phyloP scores from a whole-genome alignment of 2,797 vertebrate species.

The Bradypodion pumilum region DNA sequence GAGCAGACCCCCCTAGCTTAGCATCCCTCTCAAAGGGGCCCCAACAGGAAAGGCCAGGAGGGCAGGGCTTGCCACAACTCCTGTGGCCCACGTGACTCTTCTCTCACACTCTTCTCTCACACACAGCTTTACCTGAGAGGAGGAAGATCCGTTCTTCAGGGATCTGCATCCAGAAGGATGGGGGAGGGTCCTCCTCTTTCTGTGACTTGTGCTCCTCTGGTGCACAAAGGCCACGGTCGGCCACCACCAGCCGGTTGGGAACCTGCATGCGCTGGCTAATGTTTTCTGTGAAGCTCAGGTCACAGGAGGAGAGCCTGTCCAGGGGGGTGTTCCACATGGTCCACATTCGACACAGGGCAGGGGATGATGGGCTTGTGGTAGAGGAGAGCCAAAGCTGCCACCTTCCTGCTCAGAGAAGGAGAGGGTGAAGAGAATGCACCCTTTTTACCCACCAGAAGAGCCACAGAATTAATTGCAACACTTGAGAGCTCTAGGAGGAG shows the following conservation, averaged over 20 bases:
- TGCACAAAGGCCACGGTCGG: slow-evolving; percentile 33
- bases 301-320: slow-evolving; percentile 33
- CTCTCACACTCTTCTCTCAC: not conserved
- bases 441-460: too few species aligned
- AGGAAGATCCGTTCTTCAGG: slow-evolving; percentile 79
- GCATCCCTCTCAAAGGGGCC: too few species aligned
- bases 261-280: slow-evolving; percentile 79
- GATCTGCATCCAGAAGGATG: slow-evolving; percentile 76
- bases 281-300: slow-evolving; percentile 73
- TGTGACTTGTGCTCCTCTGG: not conserved
- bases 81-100: not conserved
- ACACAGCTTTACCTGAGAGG: slow-evolving; percentile 74
- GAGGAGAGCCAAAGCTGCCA: too few species aligned
- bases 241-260: slow-evolving; percentile 74
- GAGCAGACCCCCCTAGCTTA: too few species aligned
- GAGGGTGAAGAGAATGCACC: too few species aligned
- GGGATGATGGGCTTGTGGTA: too few species aligned
- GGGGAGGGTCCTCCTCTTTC: slow-evolving; percentile 53
- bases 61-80: too few species aligned
- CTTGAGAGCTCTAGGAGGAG: too few species aligned
- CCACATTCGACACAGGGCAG: slow-evolving; percentile 42
- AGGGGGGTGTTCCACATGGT: slow-evolving; percentile 18
- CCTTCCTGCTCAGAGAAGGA: not conserved
- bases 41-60: not conserved
- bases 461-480: too few species aligned